Conservation (phyloP, 2,113 vertebrate genomes). For the Crotalus tigris region DNA sequence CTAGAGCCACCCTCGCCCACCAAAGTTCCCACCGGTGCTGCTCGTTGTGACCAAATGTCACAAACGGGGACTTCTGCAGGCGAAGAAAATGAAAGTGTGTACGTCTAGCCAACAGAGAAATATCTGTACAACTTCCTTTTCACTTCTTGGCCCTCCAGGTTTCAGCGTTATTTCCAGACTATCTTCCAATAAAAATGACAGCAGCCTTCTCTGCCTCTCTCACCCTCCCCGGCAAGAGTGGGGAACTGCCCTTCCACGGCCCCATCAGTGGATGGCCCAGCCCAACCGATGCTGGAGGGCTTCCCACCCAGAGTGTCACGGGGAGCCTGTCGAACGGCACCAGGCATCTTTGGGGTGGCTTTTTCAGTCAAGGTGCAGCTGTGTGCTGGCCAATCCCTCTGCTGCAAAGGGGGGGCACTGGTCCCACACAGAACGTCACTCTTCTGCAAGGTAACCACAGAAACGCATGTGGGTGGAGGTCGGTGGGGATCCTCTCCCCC, state of each 20-base stretch:
- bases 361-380: not conserved
- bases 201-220: not conserved
- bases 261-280: not conserved
- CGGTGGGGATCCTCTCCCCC: too few species aligned
- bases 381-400: not conserved
- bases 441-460: not conserved
- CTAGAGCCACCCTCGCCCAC: not conserved
- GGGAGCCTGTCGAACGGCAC: not conserved
- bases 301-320: not conserved
- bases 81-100: too few species aligned
- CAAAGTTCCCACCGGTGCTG: not conserved
- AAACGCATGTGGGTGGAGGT: not conserved
- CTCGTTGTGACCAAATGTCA: too few species aligned
- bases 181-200: not conserved
- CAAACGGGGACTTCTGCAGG: too few species aligned
- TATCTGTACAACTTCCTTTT: not conserved
- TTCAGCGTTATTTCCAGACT: not conserved
- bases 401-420: not conserved
- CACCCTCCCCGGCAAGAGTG: not conserved
- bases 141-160: not conserved
- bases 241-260: not conserved
- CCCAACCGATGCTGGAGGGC: not conserved
- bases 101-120: not conserved
- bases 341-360: not conserved
- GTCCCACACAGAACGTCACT: not conserved